phyloP scores from a whole-genome alignment of 2,888 invertebrate species.

The Tipula unca region DNA sequence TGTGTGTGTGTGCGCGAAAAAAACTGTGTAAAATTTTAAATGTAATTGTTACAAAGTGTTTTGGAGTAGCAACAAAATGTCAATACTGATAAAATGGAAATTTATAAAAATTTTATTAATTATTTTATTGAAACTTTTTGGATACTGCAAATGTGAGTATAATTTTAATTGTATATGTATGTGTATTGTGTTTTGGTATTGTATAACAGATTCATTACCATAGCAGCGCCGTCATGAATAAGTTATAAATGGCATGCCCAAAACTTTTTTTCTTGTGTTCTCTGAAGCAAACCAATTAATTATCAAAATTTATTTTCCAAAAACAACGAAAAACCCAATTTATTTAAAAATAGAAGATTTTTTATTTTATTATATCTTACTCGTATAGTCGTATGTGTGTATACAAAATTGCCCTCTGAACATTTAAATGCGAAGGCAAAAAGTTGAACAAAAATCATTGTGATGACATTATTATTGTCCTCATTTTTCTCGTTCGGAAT shows the following conservation, averaged over 20 bases:
- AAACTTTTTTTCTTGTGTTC: not conserved
- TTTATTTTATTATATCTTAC: not conserved
- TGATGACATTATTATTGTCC: not conserved
- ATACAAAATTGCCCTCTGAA: not conserved
- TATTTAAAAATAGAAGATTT: not conserved
- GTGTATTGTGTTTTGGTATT: not conserved
- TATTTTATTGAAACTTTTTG: not conserved
- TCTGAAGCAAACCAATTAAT: not conserved
- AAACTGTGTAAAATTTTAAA: not conserved
- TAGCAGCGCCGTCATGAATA: too few species aligned
- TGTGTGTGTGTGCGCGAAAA: not conserved
- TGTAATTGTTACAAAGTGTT: not conserved
- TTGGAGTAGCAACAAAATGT: not conserved
- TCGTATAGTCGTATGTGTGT: not conserved
- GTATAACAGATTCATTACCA: not conserved
- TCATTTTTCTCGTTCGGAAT: not conserved
- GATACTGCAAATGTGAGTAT: constrained; percentile 18
- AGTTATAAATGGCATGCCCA: not conserved
- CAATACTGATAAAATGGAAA: not conserved
- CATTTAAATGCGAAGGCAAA: not conserved
- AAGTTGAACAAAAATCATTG: not conserved
- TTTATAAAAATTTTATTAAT: constrained; percentile 14
- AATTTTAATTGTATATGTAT: not conserved
- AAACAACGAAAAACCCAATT: not conserved
- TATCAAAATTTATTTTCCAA: not conserved